These are phyloP conservation scores for Sorex maritimensis DNA, from an alignment of 2,797 vertebrate species.

Conservation along the genomic window DNA sequence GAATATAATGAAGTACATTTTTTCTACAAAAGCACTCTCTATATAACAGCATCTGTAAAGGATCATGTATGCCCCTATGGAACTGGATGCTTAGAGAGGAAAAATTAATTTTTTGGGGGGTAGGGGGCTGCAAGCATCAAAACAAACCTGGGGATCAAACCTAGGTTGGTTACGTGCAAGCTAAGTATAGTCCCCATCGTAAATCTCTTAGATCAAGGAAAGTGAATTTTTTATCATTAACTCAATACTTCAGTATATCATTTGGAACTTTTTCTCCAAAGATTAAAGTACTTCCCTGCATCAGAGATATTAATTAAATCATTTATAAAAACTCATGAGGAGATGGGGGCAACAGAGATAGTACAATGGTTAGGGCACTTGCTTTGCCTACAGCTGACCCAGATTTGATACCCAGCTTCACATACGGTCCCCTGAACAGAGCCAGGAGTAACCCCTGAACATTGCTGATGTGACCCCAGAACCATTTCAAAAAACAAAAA, in stretches of 20 bases:
- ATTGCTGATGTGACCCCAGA: too few species aligned
- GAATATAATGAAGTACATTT: not conserved
- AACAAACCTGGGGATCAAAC: too few species aligned
- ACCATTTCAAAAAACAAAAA: not conserved
- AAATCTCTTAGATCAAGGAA: not conserved
- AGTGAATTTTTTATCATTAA: not conserved
- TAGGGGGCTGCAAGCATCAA: too few species aligned
- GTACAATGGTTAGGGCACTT: too few species aligned
- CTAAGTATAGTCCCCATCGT: too few species aligned
- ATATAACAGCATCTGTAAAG: not conserved
- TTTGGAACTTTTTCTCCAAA: not conserved
- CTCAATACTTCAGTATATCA: not conserved
- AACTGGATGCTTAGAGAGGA: not conserved
- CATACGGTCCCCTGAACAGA: too few species aligned
- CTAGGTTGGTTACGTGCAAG: too few species aligned
- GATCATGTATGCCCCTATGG: not conserved
- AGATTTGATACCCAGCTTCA: too few species aligned
- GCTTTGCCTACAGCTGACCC: too few species aligned
- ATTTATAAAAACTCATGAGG: slow-evolving; percentile 22
- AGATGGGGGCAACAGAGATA: not conserved
- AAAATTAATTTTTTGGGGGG: not conserved
- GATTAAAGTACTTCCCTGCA: slow-evolving; percentile 35
- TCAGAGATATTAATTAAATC: not conserved
- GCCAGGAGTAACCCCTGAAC: too few species aligned
- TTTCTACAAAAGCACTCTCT: not conserved